Base-by-base conservation (phyloP, 2,888 invertebrate species). In the Heteropelma amictum region DNA sequence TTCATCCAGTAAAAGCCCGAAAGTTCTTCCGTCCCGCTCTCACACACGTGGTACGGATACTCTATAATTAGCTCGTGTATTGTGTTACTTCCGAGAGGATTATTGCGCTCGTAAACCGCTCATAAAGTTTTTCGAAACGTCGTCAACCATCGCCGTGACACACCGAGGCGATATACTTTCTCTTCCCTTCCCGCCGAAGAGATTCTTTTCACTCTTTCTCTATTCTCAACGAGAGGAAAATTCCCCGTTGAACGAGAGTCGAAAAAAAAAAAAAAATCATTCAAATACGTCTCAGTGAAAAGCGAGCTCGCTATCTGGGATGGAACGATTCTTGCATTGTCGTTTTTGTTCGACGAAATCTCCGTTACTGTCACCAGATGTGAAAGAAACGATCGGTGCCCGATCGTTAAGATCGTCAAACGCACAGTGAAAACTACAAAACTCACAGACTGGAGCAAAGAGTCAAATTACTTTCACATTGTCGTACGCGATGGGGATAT, bases 31-130 rank as follows among this genome's bases (percentile, higher is more conserved):
- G 35, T 61, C 42, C 30, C 45, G 19, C 80, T 80, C 81, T 79
- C 42, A 45, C 58, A 30, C 21, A 40, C 38, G 58, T 47, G 35
- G 56, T 21, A 19, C 33, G 26, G 5, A 84, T 76, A 28, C 81
- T 85, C 87, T 88, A 87, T 87, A 87, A 87, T 88, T 88, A 87
- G 84, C 83, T 82, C 82, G 19, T 78, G 85, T 84, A 86, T 88
- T 88, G 86, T 86, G 85, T 87, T 87, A 87, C 85, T 82, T 83
- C 76, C 81, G 80, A 80, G 83, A 80, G 82, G 84, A 86, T 86
- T 87, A 84, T 82, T 82, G 82, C 82, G 82, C 84, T 83, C 84
- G 80, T 84, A 85, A 85, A 84, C 81, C 78, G 83, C 80, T 85
- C 85, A 83, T 85, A 84, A 86, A 86, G 77, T 79, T 83, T 83